These are phyloP conservation scores for Nephila pilipes DNA, from an alignment of 1,140 invertebrate species.

Conservation along the genomic window DNA sequence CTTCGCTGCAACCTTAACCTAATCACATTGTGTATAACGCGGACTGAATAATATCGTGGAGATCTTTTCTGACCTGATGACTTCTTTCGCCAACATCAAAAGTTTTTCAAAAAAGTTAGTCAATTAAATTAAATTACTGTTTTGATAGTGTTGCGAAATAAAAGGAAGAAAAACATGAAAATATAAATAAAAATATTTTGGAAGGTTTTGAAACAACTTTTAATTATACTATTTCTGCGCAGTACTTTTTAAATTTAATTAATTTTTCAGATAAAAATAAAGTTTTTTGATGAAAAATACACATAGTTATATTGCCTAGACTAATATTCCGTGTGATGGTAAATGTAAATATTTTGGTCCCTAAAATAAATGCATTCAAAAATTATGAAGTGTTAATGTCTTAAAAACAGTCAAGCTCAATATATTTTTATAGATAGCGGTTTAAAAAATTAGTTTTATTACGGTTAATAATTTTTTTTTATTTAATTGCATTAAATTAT, in stretches of 20 bases:
- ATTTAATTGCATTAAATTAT: too few species aligned
- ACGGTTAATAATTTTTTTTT: too few species aligned
- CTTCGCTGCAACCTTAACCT: slow-evolving; percentile 44
- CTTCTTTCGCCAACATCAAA: not conserved
- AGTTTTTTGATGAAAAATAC: too few species aligned
- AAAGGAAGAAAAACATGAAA: not conserved
- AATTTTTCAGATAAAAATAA: too few species aligned
- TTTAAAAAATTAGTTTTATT: too few species aligned
- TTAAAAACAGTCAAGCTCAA: too few species aligned
- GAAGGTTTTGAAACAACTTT: not conserved
- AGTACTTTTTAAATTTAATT: not conserved
- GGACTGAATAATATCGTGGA: not conserved
- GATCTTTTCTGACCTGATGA: not conserved
- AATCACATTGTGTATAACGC: not conserved
- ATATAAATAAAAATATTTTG: not conserved
- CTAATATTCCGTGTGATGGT: too few species aligned
- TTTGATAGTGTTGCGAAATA: not conserved
- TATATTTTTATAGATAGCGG: too few species aligned
- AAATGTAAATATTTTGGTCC: too few species aligned
- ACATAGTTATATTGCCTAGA: too few species aligned
- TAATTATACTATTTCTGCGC: not conserved
- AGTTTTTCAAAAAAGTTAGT: not conserved
- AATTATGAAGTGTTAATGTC: too few species aligned
- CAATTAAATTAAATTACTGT: not conserved
- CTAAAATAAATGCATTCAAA: too few species aligned